A percentile compares a stretch with the other conserved stretches of the same genome.
Evolutionary conservation across 2,113 vertebrate genomes (phyloP).

Genomic region (Gobius niger): DNA sequence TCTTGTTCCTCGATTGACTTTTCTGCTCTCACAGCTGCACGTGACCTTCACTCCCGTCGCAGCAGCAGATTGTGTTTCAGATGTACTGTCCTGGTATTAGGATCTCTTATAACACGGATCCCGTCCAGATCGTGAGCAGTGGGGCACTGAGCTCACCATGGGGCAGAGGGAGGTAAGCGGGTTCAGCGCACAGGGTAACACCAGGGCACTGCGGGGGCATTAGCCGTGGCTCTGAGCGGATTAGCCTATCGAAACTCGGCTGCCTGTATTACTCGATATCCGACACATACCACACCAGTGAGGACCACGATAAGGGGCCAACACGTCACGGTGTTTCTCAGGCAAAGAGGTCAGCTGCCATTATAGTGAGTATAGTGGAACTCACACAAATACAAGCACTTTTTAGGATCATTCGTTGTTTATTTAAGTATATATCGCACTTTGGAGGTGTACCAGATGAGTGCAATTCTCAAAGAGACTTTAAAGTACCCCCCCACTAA

Average conservation of each 20-base stretch:
- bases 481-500: no score
- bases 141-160: neutral
- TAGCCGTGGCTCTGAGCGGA: conserved; percentile 31
- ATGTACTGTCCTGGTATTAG: conserved; percentile 42
- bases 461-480: no score
- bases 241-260: conserved; percentile 22
- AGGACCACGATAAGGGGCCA: neutral
- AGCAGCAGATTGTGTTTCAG: conserved; percentile 27
- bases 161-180: conserved; percentile 31
- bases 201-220: conserved; percentile 28
- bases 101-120: conserved; percentile 44
- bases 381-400: no score
- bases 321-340: neutral
- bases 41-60: conserved; percentile 27
- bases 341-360: neutral
- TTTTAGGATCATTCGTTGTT: no score
- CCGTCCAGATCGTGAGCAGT: conserved; percentile 17
- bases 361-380: neutral
- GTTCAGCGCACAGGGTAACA: conserved; percentile 45
- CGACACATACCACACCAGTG: neutral
- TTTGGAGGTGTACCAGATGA: no score
- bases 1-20: neutral
- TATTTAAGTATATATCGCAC: no score
- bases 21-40: neutral
- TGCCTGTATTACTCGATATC: neutral